Conservation (phyloP, 2,888 invertebrate genomes). For the Venusia cambrica region DNA sequence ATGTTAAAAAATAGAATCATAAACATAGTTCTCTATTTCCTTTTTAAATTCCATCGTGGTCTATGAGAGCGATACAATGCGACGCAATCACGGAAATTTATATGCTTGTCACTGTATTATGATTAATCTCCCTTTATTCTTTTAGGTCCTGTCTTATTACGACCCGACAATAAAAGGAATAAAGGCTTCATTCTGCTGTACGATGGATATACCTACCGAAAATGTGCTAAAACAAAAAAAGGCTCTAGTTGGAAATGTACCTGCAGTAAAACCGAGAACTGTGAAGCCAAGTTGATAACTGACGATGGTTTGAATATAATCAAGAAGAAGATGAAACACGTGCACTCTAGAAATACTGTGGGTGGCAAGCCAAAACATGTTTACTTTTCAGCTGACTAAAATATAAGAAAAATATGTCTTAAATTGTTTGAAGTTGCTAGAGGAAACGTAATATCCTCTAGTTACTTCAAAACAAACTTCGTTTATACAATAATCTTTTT, state of each 20-base stretch:
- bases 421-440: no score
- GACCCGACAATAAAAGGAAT: conserved; percentile 49
- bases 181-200: conserved; percentile 49
- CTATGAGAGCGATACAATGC: no score
- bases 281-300: conserved; percentile 52
- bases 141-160: conserved; percentile 63
- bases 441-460: no score
- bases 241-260: conserved; percentile 68
- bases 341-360: conserved; percentile 43
- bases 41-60: no score
- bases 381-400: conserved; percentile 56
- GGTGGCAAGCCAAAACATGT: conserved; percentile 62
- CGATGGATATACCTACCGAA: conserved; percentile 49
- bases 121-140: no score
- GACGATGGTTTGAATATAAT: conserved; percentile 60
- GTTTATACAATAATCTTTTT: no score
- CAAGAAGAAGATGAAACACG: conserved; percentile 45
- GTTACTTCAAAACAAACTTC: no score
- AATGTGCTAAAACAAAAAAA: conserved; percentile 62
- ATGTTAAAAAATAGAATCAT: no score
- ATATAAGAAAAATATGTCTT: no score
- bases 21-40: no score
- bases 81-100: conserved; percentile 1
- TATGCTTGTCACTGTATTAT: conserved; percentile 6
- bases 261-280: conserved; percentile 53